Conservation (phyloP, 2,797 vertebrate species). For the Hypotaenidia okinawae region DNA sequence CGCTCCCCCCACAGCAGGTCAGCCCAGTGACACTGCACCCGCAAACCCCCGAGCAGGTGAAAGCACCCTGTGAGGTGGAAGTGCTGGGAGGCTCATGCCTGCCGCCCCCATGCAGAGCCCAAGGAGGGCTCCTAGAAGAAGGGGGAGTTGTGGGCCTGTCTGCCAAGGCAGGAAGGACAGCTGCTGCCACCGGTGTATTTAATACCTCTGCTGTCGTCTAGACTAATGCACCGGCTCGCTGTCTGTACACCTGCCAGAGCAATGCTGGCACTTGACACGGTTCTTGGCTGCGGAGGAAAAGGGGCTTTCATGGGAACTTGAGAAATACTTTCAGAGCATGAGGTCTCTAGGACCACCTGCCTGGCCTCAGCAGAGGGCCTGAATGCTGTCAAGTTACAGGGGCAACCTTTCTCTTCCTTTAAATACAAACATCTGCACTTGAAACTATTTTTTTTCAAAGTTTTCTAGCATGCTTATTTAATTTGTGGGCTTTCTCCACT, state of each 20-base stretch:
- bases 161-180: neutral
- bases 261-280: accelerated
- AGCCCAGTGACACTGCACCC: accelerated
- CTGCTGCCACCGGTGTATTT: neutral
- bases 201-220: neutral
- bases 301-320: accelerated
- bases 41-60: neutral
- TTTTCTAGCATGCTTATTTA: neutral
- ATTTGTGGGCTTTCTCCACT: neutral
- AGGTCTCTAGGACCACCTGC: neutral
- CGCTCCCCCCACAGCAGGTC: neutral
- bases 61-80: accelerated
- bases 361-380: neutral
- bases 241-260: neutral
- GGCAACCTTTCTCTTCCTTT: neutral
- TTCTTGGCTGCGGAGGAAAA: neutral
- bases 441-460: neutral
- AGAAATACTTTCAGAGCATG: neutral
- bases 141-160: accelerated
- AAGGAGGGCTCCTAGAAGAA: neutral
- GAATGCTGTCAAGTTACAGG: neutral
- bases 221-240: accelerated
- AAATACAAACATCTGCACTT: neutral
- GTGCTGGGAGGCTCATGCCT: accelerated
- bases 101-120: accelerated